These are phyloP conservation scores for Tetragonula clypearis DNA, from an alignment of 1,140 invertebrate species.

Conservation along the genomic window DNA sequence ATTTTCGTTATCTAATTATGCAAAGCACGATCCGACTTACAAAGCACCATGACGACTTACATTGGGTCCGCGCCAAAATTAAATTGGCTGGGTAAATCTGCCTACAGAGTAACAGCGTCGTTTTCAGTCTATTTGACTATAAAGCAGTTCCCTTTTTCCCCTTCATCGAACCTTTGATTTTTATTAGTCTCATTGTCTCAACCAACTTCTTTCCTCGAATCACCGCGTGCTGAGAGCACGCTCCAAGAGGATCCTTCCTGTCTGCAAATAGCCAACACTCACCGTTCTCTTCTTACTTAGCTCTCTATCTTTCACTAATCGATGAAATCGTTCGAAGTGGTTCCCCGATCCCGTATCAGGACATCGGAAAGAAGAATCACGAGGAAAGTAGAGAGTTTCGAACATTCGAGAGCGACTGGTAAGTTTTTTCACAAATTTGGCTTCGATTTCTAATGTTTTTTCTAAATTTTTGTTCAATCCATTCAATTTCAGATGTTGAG, in stretches of 20 bases:
- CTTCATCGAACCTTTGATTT: neutral
- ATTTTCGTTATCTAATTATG: neutral
- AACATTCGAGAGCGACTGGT: neutral
- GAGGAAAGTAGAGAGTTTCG: neutral
- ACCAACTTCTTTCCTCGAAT: constrained; percentile 6
- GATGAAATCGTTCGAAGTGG: constrained; percentile 17
- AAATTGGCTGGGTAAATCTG: neutral
- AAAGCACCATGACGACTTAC: neutral
- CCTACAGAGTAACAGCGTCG: neutral
- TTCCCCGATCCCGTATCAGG: constrained; percentile 19
- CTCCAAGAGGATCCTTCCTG: constrained; percentile 63
- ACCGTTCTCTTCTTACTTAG: constrained; percentile 47
- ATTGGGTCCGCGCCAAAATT: neutral
- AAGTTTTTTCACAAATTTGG: neutral
- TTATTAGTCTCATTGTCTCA: neutral
- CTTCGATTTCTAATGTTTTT: too few species aligned
- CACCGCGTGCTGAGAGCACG: constrained; percentile 60
- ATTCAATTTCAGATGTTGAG: too few species aligned
- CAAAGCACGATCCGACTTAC: neutral
- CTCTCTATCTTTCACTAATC: constrained; percentile 23
- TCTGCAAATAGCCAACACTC: constrained; percentile 66
- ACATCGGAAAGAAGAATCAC: neutral
- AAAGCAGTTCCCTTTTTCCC: neutral
- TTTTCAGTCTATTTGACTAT: neutral
- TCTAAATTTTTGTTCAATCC: too few species aligned